Base-by-base conservation (phyloP, 2,797 vertebrate species). In the Dendrocincla tyrannina region DNA sequence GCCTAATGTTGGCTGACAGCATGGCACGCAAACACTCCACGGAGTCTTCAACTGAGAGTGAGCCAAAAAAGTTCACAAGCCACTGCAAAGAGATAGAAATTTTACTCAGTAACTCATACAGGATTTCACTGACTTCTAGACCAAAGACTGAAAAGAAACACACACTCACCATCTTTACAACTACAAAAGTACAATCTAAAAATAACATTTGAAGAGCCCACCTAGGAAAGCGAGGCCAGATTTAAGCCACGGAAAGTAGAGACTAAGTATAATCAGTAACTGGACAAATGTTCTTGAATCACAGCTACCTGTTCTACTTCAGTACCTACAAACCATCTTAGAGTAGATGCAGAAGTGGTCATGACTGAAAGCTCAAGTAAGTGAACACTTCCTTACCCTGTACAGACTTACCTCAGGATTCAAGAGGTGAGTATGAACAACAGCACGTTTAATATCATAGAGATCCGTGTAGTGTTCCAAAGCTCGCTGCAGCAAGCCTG, bases 21-120 rank as follows among this genome's bases (percentile, higher is more conserved):
- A 99, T 99, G 53, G 99, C 99, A 91, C 97, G 97, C 53, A 99
- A 97, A 95, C 99, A 99, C 95, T 99, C 99, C 88, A 99, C 91
- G 0, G 99, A 99, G 94, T 99, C 99, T 32, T 99, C 99, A 44
- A 99, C 99, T 0, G 98, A 99, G 35, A 99, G 96, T 44, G 99
- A 98, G 88, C 99, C 99, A 64, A 99, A 99, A 98, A 98, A 99
- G 96, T 98, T 99, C 96, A 99, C 98, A 83, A 99, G 98, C 99
- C 99, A 99, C 99, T 99, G 83, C 66, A 63, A 89, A 97, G 50
- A 97, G 16, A 87, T 32, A 88, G 28, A 95, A 78, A 30, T 69
- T 68, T 58, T 58, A 83, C 18, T 93, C 44, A 33, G 44, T 35
- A 83, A 60, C 27, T 91, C 53, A 52, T 2, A 85, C 7, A 77